These are phyloP conservation scores for Eulemur coronatus DNA, from an alignment of 2,797 vertebrate species.

Conservation along the genomic window DNA sequence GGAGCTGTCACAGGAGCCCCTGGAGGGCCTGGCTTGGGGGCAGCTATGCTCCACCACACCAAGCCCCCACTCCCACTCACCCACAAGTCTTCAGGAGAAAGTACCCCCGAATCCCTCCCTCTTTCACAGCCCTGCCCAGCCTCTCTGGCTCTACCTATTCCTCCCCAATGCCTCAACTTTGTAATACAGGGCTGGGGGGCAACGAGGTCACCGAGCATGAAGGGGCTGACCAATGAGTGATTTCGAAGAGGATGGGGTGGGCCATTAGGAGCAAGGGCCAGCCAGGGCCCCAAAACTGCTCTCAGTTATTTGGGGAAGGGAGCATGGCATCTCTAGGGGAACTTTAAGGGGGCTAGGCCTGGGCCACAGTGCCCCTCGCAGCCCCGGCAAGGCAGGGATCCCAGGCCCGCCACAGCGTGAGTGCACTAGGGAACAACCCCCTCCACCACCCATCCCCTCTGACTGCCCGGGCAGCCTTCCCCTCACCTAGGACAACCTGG, in stretches of 20 bases:
- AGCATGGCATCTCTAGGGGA: not conserved
- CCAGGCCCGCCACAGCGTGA: not conserved
- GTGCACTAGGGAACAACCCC: not conserved
- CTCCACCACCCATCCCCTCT: not conserved
- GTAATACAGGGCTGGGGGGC: not conserved
- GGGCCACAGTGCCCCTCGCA: not conserved
- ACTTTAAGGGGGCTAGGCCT: not conserved
- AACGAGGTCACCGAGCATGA: no score
- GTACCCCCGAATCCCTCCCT: not conserved
- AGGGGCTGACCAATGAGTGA: not conserved
- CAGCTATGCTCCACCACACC: not conserved
- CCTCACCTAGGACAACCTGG: not conserved
- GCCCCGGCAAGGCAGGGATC: not conserved
- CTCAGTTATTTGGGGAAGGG: not conserved
- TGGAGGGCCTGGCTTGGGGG: not conserved
- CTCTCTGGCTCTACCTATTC: not conserved
- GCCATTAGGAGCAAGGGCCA: not conserved
- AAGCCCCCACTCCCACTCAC: not conserved
- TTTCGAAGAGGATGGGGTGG: not conserved
- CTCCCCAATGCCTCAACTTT: not conserved
- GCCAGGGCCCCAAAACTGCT: not conserved
- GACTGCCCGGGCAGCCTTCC: not conserved
- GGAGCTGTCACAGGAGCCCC: not conserved
- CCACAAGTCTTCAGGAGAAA: not conserved
- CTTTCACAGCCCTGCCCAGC: not conserved